Evolutionary conservation across 2,113 vertebrate genomes (phyloP), one percentile per base, ranked within the genome.

Genomic region (Nerophis lumbriciformis): DNA sequence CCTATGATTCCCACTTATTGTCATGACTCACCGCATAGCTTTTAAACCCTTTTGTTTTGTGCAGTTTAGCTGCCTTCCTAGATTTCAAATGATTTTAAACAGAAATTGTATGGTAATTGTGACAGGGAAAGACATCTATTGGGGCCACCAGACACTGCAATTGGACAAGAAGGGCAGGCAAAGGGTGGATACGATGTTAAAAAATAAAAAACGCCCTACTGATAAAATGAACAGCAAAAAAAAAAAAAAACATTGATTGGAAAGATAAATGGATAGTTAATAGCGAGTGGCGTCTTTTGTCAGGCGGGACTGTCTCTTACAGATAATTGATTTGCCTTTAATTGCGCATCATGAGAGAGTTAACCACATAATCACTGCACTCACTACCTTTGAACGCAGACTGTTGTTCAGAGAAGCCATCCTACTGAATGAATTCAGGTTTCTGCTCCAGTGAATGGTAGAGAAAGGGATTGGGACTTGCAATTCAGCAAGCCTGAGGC

Each of bases 301-400:
- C 58, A 59, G 67, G 66, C 73, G 45, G 57, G 53, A 54, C 63
- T 69, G 55, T 62, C 50, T 66, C 59, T 55, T 66, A 45, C 58
- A 60, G 48, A 77, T 81, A 76, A 83, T 80, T 82, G 79, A 83
- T 81, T 78, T 77, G 68, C 60, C 73, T 66, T 47, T 72, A 83
- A 79, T 82, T 79, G 73, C 65, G 63, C 77, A 76, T 65, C 52
- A 78, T 75, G 61, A 74, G 71, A 21, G 10, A 21, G 11, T 74
- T 74, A 83, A 86, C 35, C 66, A 76, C 70, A 77, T 71, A 75
- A 83, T 84, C 70, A 75, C 68, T 79, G 62, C 73, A 68, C 73
- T 65, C 66, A 52, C 62, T 71, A 14, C 39, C 63, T 36, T 53
- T 47, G 65, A 68, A 67, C 71, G 35, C 72, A 68, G 72, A 49